These are phyloP conservation scores for Monochamus saltuarius DNA, from an alignment of 1,140 invertebrate genomes.

Conservation along the genomic window DNA sequence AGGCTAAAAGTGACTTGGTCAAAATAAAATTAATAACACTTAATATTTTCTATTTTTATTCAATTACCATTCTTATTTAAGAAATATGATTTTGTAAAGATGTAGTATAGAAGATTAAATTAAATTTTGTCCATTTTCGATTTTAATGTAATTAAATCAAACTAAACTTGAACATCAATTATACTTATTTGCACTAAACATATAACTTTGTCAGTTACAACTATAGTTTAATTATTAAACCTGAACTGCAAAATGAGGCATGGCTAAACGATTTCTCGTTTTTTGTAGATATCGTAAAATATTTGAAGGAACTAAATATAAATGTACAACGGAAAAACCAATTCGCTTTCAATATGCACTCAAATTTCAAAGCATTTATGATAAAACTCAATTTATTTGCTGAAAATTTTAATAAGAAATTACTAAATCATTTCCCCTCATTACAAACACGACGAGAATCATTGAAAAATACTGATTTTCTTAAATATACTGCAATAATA, in stretches of 20 bases:
- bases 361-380: slow-evolving; percentile 21
- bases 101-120: too few species aligned
- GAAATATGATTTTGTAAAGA: too few species aligned
- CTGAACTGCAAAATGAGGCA: slow-evolving; percentile 5
- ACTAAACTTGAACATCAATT: too few species aligned
- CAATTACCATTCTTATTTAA: too few species aligned
- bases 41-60: too few species aligned
- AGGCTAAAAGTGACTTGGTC: too few species aligned
- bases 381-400: slow-evolving; percentile 21
- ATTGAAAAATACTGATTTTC: slow-evolving; percentile 23
- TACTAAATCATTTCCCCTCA: slow-evolving; percentile 16
- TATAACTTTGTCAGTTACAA: too few species aligned
- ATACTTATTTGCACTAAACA: too few species aligned
- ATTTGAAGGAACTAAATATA: slow-evolving; percentile 24
- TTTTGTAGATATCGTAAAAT: slow-evolving; percentile 18
- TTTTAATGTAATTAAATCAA: too few species aligned
- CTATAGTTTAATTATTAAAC: too few species aligned
- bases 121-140: too few species aligned
- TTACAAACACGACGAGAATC: slow-evolving; percentile 14
- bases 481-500: slow-evolving; percentile 19
- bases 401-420: slow-evolving; percentile 21
- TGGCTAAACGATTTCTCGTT: slow-evolving; percentile 14
- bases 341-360: slow-evolving; percentile 22
- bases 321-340: slow-evolving; percentile 19
- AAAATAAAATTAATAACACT: too few species aligned